Percentiles rank a stretch among this genome's conserved stretches.
Conservation (phyloP, 2,888 invertebrate species). For the Carpatolechia fugitivella region DNA sequence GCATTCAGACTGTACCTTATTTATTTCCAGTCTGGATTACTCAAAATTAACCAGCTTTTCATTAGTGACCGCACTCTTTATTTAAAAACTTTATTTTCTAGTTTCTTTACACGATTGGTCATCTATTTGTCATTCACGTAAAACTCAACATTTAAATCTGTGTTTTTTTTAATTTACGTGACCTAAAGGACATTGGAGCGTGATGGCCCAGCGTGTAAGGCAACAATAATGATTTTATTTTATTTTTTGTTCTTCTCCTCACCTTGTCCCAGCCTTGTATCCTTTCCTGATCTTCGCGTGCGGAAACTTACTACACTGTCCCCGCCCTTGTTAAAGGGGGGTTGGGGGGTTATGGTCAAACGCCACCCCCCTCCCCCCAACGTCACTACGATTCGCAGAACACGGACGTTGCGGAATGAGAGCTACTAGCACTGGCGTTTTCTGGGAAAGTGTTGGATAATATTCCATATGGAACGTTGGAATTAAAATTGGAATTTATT, state of each 20-base stretch:
- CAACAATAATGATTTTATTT: slow-evolving; percentile 9
- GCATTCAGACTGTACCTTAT: slow-evolving; percentile 9
- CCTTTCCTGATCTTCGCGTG: slow-evolving; percentile 34
- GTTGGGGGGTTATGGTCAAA: slow-evolving; percentile 54
- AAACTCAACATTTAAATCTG: background rate
- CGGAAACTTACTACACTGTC: slow-evolving; percentile 28
- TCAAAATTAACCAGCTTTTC: slow-evolving; percentile 19
- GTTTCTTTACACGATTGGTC: slow-evolving; percentile 13
- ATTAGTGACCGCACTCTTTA: slow-evolving; percentile 44
- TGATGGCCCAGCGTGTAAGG: background rate
- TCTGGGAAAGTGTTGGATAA: background rate
- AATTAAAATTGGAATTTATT: background rate
- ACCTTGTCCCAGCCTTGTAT: slow-evolving; percentile 31
- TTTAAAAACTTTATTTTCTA: slow-evolving; percentile 20
- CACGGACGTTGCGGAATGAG: background rate
- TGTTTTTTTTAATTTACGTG: background rate
- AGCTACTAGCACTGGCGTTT: slow-evolving; percentile 21
- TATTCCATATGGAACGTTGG: background rate
- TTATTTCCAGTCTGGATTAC: slow-evolving; percentile 7
- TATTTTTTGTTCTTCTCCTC: slow-evolving; percentile 34
- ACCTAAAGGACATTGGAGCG: background rate
- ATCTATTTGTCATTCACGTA: background rate
- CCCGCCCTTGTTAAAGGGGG: slow-evolving; percentile 35
- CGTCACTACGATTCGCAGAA: background rate
- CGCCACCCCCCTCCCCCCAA: slow-evolving; percentile 30